Base-by-base conservation (phyloP, 2,797 vertebrate genomes). In the Eospalax fontanierii region DNA sequence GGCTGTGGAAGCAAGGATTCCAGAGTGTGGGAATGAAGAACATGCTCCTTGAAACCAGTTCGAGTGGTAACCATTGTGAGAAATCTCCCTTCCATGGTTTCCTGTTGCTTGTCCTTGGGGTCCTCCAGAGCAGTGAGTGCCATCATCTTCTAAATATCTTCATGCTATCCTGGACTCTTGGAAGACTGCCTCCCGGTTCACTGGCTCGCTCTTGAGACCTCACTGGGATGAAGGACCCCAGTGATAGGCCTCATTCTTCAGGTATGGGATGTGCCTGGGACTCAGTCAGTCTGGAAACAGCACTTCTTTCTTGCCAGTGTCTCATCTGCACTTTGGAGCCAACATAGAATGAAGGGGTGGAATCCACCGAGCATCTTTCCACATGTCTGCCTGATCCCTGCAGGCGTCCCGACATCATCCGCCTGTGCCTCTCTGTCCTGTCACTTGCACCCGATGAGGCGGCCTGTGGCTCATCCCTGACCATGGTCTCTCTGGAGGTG, bases 81-180 rank as follows among this genome's bases (percentile, higher is more conserved):
- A 30, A 85, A 68, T 79, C 66, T 40, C 24, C 33, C 66, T 4
- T 26, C 24, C 38, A 12, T 59, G 50, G 50, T 15, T 54, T 54
- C 50, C 50, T 24, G 70, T 1, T 46, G 63, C 40, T 65, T 95
- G 93, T 61, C n/a, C 73, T 94, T 89, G 63, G 40, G 66, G 50
- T 71, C 35, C 8, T 74, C 33, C 40, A 94, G 30, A 28, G 21
- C 73, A 16, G 74, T 26, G 26, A 57, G 38, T 16, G 19, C 7
- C 38, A 19, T 78, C 26, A 28, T 57, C n/a, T 90, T 12, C 12
- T 89, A 54, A 54, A 43, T 70, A 35, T 12, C 33, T 46, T 24
- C 46, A 6, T 28, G 43, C 28, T 43, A 18, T 46, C 66, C 82
- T 35, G 43, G 43, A 85, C 43, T 21, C 61, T 26, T 26, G n/a